A percentile compares a stretch with the other conserved stretches of the same genome.
Evolutionary conservation across 2,888 invertebrate genomes (phyloP).

Genomic region (Electrophaes corylata): DNA sequence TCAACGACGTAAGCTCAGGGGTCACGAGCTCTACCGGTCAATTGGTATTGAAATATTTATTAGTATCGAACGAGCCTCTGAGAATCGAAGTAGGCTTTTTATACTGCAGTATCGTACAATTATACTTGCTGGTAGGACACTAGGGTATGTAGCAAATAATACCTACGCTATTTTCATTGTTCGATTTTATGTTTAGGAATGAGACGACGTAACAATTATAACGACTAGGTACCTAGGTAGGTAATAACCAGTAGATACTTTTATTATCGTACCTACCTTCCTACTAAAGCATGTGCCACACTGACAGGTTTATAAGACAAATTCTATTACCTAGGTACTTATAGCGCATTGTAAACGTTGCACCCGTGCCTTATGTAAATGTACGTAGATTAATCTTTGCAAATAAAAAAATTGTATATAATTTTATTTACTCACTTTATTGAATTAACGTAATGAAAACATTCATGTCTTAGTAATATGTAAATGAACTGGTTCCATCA

Average conservation of each 20-base stretch:
- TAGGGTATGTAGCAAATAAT: neutral
- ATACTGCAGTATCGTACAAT: slow-evolving; percentile 20
- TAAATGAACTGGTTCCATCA: slow-evolving; percentile 59
- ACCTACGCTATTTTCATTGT: slow-evolving; percentile 18
- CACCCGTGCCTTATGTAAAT: too few species aligned
- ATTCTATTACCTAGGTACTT: too few species aligned
- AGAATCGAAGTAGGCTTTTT: slow-evolving; percentile 28
- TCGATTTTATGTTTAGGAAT: slow-evolving; percentile 13
- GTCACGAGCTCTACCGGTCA: slow-evolving; percentile 25
- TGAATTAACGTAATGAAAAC: slow-evolving; percentile 83
- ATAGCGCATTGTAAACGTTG: too few species aligned
- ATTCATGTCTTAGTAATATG: slow-evolving; percentile 61
- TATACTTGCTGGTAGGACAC: neutral
- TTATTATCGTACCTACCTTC: too few species aligned
- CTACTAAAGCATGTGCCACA: too few species aligned
- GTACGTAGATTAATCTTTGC: too few species aligned
- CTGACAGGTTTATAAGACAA: too few species aligned
- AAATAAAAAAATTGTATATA: slow-evolving; percentile 44
- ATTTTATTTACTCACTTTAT: slow-evolving; percentile 84
- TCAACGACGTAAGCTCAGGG: slow-evolving; percentile 33
- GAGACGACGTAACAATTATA: neutral
- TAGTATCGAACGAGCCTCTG: slow-evolving; percentile 43
- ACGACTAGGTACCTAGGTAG: neutral
- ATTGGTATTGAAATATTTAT: slow-evolving; percentile 45
- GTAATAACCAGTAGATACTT: too few species aligned